Base-by-base conservation (phyloP, 1,140 invertebrate species). In the Macrocentrus cingulum region DNA sequence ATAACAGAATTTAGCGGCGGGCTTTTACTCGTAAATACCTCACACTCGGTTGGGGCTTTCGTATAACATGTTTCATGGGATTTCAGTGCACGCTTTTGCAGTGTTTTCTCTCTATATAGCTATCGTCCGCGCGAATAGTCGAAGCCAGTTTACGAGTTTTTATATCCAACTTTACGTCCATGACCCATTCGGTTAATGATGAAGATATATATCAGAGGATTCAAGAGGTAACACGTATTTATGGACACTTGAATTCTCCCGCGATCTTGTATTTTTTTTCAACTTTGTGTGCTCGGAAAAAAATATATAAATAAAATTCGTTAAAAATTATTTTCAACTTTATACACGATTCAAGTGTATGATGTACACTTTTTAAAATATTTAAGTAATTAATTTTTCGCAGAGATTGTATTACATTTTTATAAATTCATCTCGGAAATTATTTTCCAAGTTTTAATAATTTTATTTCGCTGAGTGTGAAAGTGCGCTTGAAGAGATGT, bases 151-250 rank as follows among this genome's bases (percentile, higher is more conserved):
- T 50, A 50, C 29, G 46, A 50, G 25, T 50, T 50, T 50, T 50
- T 50, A 50, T 50, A 50, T 50, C 29, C 46, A 18, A 50, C 46
- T 50, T 50, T 50, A 50, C 29, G 46, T 32, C 22, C 25, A 18
- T 32, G 8, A 23, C 6, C 29, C 18, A 50, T 51, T 36, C 6
- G 18, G 16, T 51, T 51, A 51, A 37, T 36, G 32, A 51, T 51
- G 25, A 51, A 36, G 15, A 51, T 51, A 37, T n/a, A n/a, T 51
- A 51, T 44, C 51, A 29, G 16, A 6, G 37, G 41, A 44, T 54
- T 54, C 34, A 23, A 18, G n/a, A 19, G 11, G 39, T 4, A 44
- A 22, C 37, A 23, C n/a, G 16, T 42, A 23, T 54, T 51, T 37
- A 37, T 37, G 15, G 39, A 45, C 29, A 52, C 48, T 52, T 52